Percentiles rank a stretch among this genome's conserved stretches.
These are phyloP conservation scores for Plebejus melissa DNA, from an alignment of 2,888 invertebrate genomes.

Conservation along the genomic window DNA sequence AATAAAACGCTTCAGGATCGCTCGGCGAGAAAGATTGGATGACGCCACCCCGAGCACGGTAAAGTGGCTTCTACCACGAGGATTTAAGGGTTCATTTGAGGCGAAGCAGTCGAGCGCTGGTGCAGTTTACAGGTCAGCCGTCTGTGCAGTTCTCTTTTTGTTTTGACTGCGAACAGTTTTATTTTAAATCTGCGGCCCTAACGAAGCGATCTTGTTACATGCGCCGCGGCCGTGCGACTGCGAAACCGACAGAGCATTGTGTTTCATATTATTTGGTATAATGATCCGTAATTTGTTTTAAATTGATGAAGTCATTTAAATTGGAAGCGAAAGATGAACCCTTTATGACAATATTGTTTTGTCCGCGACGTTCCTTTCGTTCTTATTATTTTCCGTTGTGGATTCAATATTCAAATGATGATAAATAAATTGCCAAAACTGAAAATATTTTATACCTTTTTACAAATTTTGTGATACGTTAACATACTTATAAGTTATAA, in stretches of 20 bases:
- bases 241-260: conserved; percentile 40
- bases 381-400: background rate
- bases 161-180: conserved; percentile 58
- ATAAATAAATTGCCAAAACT: background rate
- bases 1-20: conserved; percentile 57
- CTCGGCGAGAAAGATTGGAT: conserved; percentile 44
- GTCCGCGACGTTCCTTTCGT: too few relatives aligned
- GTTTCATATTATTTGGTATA: conserved; percentile 13
- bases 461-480: too few relatives aligned
- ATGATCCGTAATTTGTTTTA: conserved; percentile 2
- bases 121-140: conserved; percentile 57
- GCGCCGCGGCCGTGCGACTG: conserved; percentile 39
- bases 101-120: conserved; percentile 37
- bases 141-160: conserved; percentile 61
- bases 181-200: conserved; percentile 73
- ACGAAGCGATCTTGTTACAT: conserved; percentile 69
- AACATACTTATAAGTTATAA: too few relatives aligned
- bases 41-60: conserved; percentile 37
- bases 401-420: background rate
- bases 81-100: conserved; percentile 46
- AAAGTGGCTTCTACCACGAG: conserved; percentile 51
- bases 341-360: background rate
- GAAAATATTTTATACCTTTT: background rate
- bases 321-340: background rate
- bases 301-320: background rate